Evolutionary conservation across 2,797 vertebrate genomes (phyloP).

Genomic region (Xiphorhynchus erythropygius): DNA sequence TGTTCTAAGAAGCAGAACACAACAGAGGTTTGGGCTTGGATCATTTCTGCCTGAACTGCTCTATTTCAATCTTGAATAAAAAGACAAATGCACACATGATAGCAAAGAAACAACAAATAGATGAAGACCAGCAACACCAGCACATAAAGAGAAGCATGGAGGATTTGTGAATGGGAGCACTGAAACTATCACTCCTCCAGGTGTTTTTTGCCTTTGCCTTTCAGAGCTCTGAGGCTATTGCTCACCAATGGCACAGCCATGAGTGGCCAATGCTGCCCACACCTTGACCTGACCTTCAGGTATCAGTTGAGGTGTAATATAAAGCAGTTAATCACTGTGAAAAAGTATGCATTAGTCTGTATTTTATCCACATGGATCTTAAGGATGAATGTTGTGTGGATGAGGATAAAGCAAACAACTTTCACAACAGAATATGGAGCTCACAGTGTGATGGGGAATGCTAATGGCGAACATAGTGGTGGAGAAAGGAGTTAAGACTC

Average conservation of each 20-base stretch:
- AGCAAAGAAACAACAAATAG: not conserved
- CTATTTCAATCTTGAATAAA: not conserved
- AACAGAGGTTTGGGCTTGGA: not conserved
- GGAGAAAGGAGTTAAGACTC: not conserved
- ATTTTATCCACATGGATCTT: not conserved
- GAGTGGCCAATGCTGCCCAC: not conserved
- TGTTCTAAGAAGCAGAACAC: not conserved
- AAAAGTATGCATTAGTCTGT: not conserved
- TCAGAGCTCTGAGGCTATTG: not conserved
- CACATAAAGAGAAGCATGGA: not conserved
- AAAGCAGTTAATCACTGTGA: not conserved
- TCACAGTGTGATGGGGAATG: not conserved
- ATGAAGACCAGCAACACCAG: not conserved
- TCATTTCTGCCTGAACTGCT: not conserved
- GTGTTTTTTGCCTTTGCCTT: not conserved
- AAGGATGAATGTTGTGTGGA: not conserved
- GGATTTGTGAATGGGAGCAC: not conserved
- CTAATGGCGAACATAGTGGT: not conserved
- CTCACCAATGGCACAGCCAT: rapidly evolving
- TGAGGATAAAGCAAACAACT: not conserved
- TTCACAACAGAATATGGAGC: not conserved
- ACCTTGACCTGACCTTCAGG: not conserved
- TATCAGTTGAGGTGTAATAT: rapidly evolving
- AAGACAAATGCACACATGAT: not conserved
- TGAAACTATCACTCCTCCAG: not conserved